Conservation (phyloP, 1,140 invertebrate species). For the Zeugodacus cucurbitae region DNA sequence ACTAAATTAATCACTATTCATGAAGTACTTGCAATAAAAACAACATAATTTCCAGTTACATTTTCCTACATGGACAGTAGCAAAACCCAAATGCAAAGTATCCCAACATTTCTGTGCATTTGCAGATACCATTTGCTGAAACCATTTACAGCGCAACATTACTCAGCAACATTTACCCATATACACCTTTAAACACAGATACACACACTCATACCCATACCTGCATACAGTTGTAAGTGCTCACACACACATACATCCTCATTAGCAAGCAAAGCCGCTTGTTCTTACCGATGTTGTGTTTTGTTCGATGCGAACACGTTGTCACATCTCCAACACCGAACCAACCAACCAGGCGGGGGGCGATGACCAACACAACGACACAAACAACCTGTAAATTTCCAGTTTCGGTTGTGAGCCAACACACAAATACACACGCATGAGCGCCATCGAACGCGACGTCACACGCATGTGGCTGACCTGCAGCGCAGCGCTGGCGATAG, state of each 20-base stretch:
- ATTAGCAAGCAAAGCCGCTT: neutral
- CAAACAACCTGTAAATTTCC: constrained; percentile 5
- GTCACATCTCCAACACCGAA: neutral
- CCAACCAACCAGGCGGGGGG: neutral
- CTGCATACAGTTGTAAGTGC: neutral
- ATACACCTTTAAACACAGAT: too few relatives aligned
- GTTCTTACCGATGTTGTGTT: constrained; percentile 37
- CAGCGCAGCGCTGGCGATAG: neutral
- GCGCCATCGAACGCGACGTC: neutral
- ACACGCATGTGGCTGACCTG: neutral
- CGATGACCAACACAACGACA: neutral
- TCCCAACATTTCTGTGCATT: neutral
- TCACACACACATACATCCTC: neutral
- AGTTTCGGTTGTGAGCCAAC: neutral
- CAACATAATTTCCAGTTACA: neutral
- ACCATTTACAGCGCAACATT: neutral
- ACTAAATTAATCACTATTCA: too few relatives aligned
- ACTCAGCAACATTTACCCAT: neutral
- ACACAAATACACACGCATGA: neutral
- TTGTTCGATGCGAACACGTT: constrained; percentile 37
- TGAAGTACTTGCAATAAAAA: too few relatives aligned
- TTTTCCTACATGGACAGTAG: neutral
- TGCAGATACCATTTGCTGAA: neutral
- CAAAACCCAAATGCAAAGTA: neutral
- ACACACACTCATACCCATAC: too few relatives aligned